Conservation (phyloP, 2,113 vertebrate species). For the Prochilodus magdalenae region DNA sequence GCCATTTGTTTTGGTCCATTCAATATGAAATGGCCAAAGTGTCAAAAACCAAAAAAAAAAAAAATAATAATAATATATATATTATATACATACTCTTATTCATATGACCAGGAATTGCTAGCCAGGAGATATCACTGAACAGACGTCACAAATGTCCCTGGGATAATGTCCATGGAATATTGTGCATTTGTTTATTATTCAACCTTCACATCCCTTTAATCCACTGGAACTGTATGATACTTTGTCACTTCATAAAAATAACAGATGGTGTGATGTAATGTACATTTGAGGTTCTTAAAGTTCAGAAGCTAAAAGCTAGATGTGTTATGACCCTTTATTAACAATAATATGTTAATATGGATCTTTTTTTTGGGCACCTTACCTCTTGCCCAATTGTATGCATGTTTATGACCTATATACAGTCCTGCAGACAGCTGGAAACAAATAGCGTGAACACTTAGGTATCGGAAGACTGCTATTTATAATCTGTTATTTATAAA, state of each 20-base stretch:
- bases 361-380: neutral
- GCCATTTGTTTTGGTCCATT: too few species aligned
- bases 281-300: neutral
- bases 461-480: neutral
- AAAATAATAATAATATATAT: too few species aligned
- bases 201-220: conserved; percentile 12
- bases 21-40: too few species aligned
- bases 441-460: neutral
- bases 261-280: neutral
- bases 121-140: neutral
- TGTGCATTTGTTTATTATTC: neutral
- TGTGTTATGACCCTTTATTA: neutral
- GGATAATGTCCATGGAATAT: neutral
- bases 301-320: too few species aligned
- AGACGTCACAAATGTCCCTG: conserved; percentile 11
- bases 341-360: neutral
- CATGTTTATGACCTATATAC: neutral
- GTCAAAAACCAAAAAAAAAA: too few species aligned
- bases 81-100: too few species aligned
- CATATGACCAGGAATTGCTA: neutral
- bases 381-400: neutral
- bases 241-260: conserved; percentile 14
- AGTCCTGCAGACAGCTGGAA: neutral
- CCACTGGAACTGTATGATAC: conserved; percentile 12
- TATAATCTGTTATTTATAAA: neutral